Base-by-base conservation (phyloP, 2,888 invertebrate genomes). In the Lasiommata megera region DNA sequence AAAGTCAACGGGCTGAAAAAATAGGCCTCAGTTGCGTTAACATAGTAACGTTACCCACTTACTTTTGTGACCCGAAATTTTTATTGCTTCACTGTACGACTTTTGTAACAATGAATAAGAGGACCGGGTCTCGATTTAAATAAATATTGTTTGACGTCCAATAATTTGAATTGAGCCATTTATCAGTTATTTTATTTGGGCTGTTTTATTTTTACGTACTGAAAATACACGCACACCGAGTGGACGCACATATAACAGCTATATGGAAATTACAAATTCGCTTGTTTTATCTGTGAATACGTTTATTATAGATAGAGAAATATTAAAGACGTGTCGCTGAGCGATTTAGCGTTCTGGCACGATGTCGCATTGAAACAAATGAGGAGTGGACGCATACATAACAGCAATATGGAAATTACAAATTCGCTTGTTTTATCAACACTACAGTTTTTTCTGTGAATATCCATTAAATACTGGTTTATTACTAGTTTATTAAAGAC, bases 1-100 rank as follows among this genome's bases (percentile, higher is more conserved):
- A 70, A 68, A 69, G 58, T 66, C 66, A 69, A 68, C 64, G 63
- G 55, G 17, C 61, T 63, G 67, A 62, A 63, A 65, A 63, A 66
- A 61, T 55, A 52, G 59, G 59, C 52, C 54, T 53, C 52, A 44
- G 36, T 56, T 56, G 56, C 57, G 55, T 62, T 64, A 60, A 62
- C 61, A 56, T 60, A 62, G 60, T 60, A 46, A 58, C 54, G 47
- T 43, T 56, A 48, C 28, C 44, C 63, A 59, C 65, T 67, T 58
- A 63, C 57, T 63, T 57, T 54, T 65, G 58, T 66, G 63, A 60
- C 57, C 50, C 60, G 48, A 59, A 61, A 56, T 58, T 58, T 56
- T 34, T 56, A 48, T 44, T 17, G 43, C 54, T 51, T 50, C 29
- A 52, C 17, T n/a, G 12, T 56, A 46, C 56, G 31, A 46, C 16